phyloP scores from a whole-genome alignment of 2,888 invertebrate genomes.

The Crocallis elinguaria region DNA sequence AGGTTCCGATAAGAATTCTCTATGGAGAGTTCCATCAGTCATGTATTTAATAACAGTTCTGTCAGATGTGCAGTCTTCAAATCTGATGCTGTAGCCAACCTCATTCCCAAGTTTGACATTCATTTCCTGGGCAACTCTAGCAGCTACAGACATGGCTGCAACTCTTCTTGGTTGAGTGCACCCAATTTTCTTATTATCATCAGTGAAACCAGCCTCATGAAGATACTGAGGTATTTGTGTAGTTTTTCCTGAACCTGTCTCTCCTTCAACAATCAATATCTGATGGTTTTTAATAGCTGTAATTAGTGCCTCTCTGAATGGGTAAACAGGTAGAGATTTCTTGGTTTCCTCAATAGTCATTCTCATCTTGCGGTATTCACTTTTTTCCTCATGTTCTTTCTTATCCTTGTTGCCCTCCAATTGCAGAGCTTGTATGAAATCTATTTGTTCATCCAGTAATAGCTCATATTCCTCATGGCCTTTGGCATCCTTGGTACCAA shows the following conservation, averaged over 20 bases:
- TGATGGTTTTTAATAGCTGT: slow-evolving; percentile 96
- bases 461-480: slow-evolving; percentile 94
- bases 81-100: slow-evolving; percentile 96
- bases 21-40: slow-evolving; percentile 99
- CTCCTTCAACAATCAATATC: slow-evolving; percentile 97
- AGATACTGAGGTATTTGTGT: slow-evolving; percentile 99
- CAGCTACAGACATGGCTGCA: slow-evolving; percentile 99
- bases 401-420: slow-evolving; percentile 88
- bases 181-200: slow-evolving; percentile 94
- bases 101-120: slow-evolving; percentile 97
- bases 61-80: slow-evolving; percentile 99
- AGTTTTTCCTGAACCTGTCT: slow-evolving; percentile 99
- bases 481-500: slow-evolving; percentile 95
- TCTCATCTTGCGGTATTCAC: slow-evolving; percentile 87
- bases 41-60: slow-evolving; percentile 98
- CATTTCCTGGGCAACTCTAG: slow-evolving; percentile 99
- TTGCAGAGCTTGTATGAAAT: slow-evolving; percentile 96
- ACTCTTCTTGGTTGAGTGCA: slow-evolving; percentile 99
- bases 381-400: slow-evolving; percentile 86
- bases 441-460: slow-evolving; percentile 97
- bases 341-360: slow-evolving; percentile 96
- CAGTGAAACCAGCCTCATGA: slow-evolving; percentile 95
- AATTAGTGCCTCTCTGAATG: slow-evolving; percentile 95
- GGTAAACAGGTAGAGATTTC: slow-evolving; percentile 96
- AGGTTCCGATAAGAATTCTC: slow-evolving; percentile 99